These are phyloP conservation scores for Leucophenga maculata DNA, from an alignment of 2,888 invertebrate species.

Conservation along the genomic window DNA sequence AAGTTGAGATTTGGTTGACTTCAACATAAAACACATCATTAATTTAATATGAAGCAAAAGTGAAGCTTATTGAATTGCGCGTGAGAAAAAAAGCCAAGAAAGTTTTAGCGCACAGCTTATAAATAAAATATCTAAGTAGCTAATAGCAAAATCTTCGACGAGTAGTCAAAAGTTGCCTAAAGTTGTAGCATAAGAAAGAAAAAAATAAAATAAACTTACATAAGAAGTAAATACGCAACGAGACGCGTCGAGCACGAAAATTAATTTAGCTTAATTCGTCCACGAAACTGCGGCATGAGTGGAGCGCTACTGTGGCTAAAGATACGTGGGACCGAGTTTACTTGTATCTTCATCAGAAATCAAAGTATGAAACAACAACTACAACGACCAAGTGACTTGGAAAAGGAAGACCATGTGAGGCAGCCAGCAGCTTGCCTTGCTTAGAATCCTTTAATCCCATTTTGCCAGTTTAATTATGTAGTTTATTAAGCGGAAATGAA, in stretches of 20 bases:
- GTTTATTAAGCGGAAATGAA: conserved; percentile 70
- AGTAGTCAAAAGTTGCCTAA: conserved; percentile 25
- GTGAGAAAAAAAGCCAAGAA: conserved; percentile 27
- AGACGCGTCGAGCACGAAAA: conserved; percentile 54
- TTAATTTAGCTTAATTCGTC: conserved; percentile 67
- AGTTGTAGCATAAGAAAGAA: conserved; percentile 3
- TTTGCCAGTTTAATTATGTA: conserved; percentile 69
- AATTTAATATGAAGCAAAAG: conserved; percentile 54
- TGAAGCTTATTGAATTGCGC: conserved; percentile 28
- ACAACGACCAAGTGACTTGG: background rate
- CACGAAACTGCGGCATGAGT: conserved; percentile 49
- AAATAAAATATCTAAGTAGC: conserved; percentile 39
- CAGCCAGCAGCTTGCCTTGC: conserved; percentile 34
- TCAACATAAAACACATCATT: conserved; percentile 63
- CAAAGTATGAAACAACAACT: conserved; percentile 1
- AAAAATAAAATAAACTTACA: conserved; percentile 30
- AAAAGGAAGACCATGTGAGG: conserved; percentile 33
- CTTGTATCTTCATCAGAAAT: conserved; percentile 16
- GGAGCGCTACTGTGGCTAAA: conserved; percentile 4
- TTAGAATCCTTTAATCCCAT: conserved; percentile 66
- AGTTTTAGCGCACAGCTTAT: conserved; percentile 29
- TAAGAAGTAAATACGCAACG: background rate
- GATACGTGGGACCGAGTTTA: conserved; percentile 29
- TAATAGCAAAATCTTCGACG: background rate
- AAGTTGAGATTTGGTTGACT: background rate